These are phyloP conservation scores for Metalampra italica DNA, from an alignment of 2,888 invertebrate species.

Conservation along the genomic window DNA sequence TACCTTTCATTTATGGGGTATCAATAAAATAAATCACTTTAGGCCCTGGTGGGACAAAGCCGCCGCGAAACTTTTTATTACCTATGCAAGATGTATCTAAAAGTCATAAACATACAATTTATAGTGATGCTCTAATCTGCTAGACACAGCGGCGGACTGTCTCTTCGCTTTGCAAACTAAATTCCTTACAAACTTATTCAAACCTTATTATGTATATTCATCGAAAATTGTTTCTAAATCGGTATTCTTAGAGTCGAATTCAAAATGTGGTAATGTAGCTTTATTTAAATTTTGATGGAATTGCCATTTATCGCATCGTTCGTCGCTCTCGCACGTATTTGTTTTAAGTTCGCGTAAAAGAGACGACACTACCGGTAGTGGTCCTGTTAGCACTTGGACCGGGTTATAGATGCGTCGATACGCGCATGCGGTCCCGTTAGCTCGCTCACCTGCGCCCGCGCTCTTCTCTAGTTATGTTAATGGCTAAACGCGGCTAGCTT, in stretches of 20 bases:
- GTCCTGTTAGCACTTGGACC: slow-evolving; percentile 12
- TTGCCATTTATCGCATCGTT: slow-evolving; percentile 19
- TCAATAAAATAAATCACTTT: slow-evolving; percentile 50
- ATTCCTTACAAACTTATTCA: slow-evolving; percentile 45
- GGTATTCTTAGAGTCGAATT: slow-evolving; percentile 44
- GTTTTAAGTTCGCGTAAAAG: slow-evolving; percentile 5
- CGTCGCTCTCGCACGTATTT: slow-evolving; percentile 5
- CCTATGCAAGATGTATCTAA: slow-evolving; percentile 43
- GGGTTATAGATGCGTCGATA: slow-evolving; percentile 50
- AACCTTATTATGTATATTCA: slow-evolving; percentile 27
- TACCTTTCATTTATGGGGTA: slow-evolving; percentile 41
- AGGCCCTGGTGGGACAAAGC: slow-evolving; percentile 29
- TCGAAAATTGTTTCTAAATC: slow-evolving; percentile 39
- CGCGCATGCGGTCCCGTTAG: slow-evolving; percentile 64
- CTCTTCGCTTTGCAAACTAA: slow-evolving; percentile 52
- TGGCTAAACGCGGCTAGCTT: slow-evolving; percentile 53
- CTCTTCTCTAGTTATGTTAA: slow-evolving; percentile 76
- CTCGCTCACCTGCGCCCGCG: slow-evolving; percentile 66
- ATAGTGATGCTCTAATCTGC: slow-evolving; percentile 60
- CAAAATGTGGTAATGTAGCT: slow-evolving; percentile 26
- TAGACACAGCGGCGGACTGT: slow-evolving; percentile 51
- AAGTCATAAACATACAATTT: slow-evolving; percentile 58
- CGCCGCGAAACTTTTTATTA: slow-evolving; percentile 45
- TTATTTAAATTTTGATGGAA: background rate
- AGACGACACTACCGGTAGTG: slow-evolving; percentile 1